A percentile compares a stretch with the other conserved stretches of the same genome.
phyloP scores from a whole-genome alignment of 2,888 invertebrate genomes.

The Amphiduros pacificus region DNA sequence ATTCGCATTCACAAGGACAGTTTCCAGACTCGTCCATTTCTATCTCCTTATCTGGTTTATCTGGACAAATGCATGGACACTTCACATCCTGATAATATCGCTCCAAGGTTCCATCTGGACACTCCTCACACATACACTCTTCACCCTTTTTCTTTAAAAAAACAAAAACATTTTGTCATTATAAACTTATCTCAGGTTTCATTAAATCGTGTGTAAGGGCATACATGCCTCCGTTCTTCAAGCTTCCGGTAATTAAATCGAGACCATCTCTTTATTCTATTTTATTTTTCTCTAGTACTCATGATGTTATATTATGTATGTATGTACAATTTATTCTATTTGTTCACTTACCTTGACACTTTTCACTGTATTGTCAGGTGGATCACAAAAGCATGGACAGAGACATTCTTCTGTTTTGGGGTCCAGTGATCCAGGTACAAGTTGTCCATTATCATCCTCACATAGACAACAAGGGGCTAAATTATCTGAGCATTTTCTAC shows the following conservation, averaged over 20 bases:
- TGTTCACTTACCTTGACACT: conserved; percentile 1
- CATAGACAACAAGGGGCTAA: neutral
- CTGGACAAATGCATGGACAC: conserved; percentile 15
- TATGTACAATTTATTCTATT: no score
- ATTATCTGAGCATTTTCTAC: neutral
- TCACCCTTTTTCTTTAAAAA: neutral
- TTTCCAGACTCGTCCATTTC: conserved; percentile 7
- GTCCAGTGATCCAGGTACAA: neutral
- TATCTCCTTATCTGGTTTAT: neutral
- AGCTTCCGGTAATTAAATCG: no score
- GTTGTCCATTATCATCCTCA: neutral
- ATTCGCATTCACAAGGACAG: conserved; percentile 5
- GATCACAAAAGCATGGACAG: neutral
- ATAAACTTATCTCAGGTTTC: no score
- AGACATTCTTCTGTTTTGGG: neutral
- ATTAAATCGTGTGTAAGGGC: no score
- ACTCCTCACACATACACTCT: conserved; percentile 4
- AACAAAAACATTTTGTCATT: no score
- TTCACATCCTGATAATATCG: neutral
- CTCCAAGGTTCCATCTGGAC: conserved; percentile 7
- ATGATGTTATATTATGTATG: no score
- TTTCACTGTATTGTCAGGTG: neutral
- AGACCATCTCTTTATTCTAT: no score
- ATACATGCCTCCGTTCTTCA: no score
- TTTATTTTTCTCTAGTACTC: no score